These are phyloP conservation scores for Chelonus insularis DNA, from an alignment of 1,140 invertebrate species.

Conservation along the genomic window DNA sequence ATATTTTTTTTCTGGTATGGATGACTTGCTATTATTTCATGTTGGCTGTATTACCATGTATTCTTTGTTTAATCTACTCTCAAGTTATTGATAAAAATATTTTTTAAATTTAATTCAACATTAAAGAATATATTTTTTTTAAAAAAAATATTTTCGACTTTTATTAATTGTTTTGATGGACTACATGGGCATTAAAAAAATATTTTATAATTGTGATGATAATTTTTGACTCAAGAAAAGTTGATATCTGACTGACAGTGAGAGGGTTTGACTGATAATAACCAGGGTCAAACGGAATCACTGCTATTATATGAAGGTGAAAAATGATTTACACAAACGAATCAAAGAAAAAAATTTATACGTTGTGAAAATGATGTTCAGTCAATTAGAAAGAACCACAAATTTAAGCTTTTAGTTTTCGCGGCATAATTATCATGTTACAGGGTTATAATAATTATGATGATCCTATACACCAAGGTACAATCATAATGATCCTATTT, in stretches of 20 bases:
- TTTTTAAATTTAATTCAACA: no score
- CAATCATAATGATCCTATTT: conserved; percentile 25
- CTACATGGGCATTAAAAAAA: background rate
- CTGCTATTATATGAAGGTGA: conserved; percentile 17
- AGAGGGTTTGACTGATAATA: conserved; percentile 9
- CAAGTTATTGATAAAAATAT: no score
- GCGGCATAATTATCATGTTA: conserved; percentile 25
- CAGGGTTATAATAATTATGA: conserved; percentile 10
- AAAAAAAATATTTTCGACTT: no score
- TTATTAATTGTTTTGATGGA: background rate
- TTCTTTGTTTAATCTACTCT: no score
- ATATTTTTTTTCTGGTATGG: no score
- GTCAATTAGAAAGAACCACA: conserved; percentile 10
- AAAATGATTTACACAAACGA: conserved; percentile 23
- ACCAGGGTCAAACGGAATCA: conserved; percentile 8
- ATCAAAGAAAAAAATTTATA: conserved; percentile 11
- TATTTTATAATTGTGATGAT: conserved; percentile 5
- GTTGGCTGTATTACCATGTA: no score
- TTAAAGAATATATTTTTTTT: no score
- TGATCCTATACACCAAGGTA: background rate
- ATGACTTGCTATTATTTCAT: no score
- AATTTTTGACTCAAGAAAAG: conserved; percentile 2
- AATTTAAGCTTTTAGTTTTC: background rate
- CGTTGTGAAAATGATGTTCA: background rate
- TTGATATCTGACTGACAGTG: conserved; percentile 16